Conservation (phyloP, 2,797 vertebrate genomes). For the Crypturellus tataupa region DNA sequence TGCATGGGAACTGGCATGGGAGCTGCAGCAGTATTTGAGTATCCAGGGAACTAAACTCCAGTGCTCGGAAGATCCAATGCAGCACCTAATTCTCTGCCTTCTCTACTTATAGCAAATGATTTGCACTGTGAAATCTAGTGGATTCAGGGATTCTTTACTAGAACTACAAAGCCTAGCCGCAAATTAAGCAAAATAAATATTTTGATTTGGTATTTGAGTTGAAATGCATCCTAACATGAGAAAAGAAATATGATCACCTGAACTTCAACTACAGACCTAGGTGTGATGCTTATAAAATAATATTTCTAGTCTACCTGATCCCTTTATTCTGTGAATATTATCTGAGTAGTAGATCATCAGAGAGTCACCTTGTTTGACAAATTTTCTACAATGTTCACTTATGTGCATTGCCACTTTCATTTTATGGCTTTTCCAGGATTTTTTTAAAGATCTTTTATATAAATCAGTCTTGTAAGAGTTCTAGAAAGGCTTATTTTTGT, state of each 20-base stretch:
- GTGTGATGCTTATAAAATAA: fast-evolving
- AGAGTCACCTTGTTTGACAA: background rate
- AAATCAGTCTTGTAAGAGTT: background rate
- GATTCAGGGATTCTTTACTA: background rate
- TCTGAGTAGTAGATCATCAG: background rate
- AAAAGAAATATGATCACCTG: background rate
- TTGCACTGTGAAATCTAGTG: background rate
- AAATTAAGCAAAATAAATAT: background rate
- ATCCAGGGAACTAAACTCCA: constrained; percentile 77
- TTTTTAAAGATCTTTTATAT: background rate
- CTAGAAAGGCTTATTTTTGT: background rate
- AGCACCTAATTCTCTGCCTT: background rate
- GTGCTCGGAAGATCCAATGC: fast-evolving
- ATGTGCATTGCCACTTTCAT: too few relatives aligned
- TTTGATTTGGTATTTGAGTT: background rate
- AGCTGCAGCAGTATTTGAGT: constrained; percentile 90
- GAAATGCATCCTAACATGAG: background rate
- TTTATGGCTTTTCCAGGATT: background rate
- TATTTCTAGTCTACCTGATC: background rate
- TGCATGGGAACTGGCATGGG: constrained; percentile 96
- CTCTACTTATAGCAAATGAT: background rate
- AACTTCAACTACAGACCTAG: background rate
- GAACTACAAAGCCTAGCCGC: background rate
- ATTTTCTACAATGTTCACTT: background rate
- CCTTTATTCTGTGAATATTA: background rate